phyloP scores from a whole-genome alignment of 2,888 invertebrate genomes.

The Zaprionus obscuricornis region DNA sequence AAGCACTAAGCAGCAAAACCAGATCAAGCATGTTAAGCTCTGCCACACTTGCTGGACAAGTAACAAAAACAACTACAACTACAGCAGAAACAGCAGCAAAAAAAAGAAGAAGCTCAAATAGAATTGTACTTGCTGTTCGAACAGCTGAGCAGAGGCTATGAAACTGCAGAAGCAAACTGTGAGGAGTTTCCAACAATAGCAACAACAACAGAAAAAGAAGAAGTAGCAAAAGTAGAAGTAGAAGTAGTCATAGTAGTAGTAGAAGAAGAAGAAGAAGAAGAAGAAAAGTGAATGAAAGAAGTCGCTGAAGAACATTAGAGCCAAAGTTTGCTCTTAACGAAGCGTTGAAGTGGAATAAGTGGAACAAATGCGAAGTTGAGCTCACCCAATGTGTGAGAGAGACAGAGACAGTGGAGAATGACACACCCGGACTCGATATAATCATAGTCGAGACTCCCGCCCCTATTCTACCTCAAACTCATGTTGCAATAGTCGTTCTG shows the following conservation, averaged over 20 bases:
- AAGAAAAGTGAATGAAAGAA: slow-evolving; percentile 28
- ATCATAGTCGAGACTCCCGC: slow-evolving; percentile 7
- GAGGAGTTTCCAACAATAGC: not conserved
- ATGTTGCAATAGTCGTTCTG: slow-evolving; percentile 1
- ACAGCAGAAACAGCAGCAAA: not conserved
- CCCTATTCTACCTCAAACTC: not conserved
- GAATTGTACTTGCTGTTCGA: no score
- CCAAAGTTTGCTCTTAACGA: slow-evolving; percentile 65
- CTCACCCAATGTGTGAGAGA: slow-evolving; percentile 11
- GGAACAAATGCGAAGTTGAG: slow-evolving; percentile 60
- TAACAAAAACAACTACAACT: no score
- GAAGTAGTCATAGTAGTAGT: not conserved
- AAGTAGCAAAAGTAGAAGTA: no score
- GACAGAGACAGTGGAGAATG: not conserved
- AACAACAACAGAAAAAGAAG: slow-evolving; percentile 2
- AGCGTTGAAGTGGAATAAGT: slow-evolving; percentile 68
- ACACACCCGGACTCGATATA: not conserved
- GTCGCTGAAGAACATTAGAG: slow-evolving; percentile 48
- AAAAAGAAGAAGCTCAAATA: no score
- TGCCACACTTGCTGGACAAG: slow-evolving; percentile 25
- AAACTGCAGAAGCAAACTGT: not conserved
- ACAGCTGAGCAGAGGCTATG: no score
- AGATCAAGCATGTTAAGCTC: slow-evolving; percentile 29
- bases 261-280: slow-evolving; percentile 14
- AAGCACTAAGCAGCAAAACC: slow-evolving; percentile 6